These are phyloP conservation scores for Gila orcuttii DNA, from an alignment of 2,113 vertebrate species.

Conservation along the genomic window DNA sequence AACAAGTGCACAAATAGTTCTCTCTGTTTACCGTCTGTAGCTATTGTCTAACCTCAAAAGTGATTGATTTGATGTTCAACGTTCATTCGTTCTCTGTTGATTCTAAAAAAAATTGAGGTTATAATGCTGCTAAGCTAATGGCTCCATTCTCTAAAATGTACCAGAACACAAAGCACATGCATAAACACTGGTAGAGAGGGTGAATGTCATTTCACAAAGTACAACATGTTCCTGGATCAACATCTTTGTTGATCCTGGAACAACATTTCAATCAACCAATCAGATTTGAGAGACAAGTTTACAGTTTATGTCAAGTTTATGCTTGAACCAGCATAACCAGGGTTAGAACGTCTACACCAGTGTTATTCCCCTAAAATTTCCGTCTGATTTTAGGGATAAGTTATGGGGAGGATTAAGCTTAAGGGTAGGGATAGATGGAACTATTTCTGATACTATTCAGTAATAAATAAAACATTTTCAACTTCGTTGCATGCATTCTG, in stretches of 20 bases:
- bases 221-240: too few relatives aligned
- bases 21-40: not conserved
- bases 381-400: too few relatives aligned
- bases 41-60: not conserved
- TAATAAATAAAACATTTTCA: conserved; percentile 3
- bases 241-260: too few relatives aligned
- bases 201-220: too few relatives aligned
- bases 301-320: too few relatives aligned
- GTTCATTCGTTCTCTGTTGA: not conserved
- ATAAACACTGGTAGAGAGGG: not conserved
- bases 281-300: too few relatives aligned
- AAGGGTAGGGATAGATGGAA: not conserved
- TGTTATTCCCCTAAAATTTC: too few relatives aligned
- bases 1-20: not conserved
- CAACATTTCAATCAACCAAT: too few relatives aligned
- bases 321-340: too few relatives aligned
- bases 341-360: too few relatives aligned
- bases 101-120: not conserved
- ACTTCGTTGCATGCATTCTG: not conserved
- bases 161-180: not conserved
- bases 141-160: not conserved
- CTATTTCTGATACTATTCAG: not conserved
- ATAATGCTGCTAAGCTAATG: not conserved
- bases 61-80: not conserved
- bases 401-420: too few relatives aligned